Percentiles rank a stretch among this genome's conserved stretches.
Evolutionary conservation across 2,888 invertebrate genomes (phyloP).

Genomic region (Idaea straminata): DNA sequence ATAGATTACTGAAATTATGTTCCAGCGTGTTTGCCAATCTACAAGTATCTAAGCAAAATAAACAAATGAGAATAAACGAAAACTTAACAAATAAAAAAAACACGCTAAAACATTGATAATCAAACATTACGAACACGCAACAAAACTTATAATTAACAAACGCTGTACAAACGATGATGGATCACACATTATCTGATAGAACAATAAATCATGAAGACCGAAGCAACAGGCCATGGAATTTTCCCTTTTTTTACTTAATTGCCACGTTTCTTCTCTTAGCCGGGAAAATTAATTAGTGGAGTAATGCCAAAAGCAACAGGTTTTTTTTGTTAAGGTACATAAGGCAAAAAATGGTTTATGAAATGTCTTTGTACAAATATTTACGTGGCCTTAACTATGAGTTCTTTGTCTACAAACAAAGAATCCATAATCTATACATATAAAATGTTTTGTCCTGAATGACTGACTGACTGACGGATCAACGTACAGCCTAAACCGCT

Average conservation of each 20-base stretch:
- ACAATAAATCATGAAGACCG: slow-evolving; percentile 21
- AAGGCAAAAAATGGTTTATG: not conserved
- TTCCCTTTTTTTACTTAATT: slow-evolving; percentile 19
- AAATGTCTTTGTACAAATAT: not conserved
- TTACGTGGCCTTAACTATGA: too few species aligned
- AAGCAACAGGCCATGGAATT: slow-evolving; percentile 24
- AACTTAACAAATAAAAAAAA: not conserved
- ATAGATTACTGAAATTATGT: too few species aligned
- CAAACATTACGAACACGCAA: not conserved
- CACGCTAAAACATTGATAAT: not conserved
- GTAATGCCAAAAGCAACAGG: slow-evolving; percentile 25
- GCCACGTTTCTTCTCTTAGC: slow-evolving; percentile 11
- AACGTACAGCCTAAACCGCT: too few species aligned
- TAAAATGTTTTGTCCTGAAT: too few species aligned
- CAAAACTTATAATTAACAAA: slow-evolving; percentile 14
- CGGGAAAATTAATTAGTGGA: slow-evolving; percentile 24
- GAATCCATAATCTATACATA: too few species aligned
- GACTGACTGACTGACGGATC: too few species aligned
- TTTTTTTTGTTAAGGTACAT: slow-evolving; percentile 7
- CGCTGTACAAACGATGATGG: slow-evolving; percentile 19
- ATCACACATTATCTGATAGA: slow-evolving; percentile 16
- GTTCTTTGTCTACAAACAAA: too few species aligned
- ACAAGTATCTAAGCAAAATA: not conserved
- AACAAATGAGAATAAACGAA: not conserved
- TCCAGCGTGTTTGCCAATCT: not conserved